Percentiles rank a stretch among this genome's conserved stretches.
Conservation (phyloP, 2,888 invertebrate species). For the Meteorus colon region DNA sequence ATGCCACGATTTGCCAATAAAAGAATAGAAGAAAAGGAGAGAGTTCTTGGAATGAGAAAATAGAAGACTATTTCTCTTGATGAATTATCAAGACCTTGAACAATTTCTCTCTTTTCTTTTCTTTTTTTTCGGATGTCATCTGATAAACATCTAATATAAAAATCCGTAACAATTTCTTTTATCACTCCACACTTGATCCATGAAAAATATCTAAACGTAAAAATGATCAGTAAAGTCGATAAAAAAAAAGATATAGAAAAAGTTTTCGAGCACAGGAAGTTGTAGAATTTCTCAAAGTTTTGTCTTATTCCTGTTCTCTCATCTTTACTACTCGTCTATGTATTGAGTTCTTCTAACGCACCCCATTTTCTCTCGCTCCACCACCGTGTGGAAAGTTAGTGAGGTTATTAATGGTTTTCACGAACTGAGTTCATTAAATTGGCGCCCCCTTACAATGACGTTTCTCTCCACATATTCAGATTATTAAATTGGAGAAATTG, state of each 20-base stretch:
- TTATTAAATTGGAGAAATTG: neutral
- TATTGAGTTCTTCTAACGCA: neutral
- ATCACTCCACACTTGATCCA: neutral
- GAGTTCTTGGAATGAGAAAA: constrained; percentile 11
- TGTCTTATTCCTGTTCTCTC: neutral
- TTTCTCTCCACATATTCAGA: neutral
- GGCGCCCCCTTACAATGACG: constrained; percentile 46
- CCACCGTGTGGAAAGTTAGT: constrained; percentile 15
- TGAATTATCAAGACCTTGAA: constrained; percentile 28
- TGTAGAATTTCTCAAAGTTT: neutral
- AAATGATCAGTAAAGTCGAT: neutral
- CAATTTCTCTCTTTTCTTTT: constrained; percentile 35
- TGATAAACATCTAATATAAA: neutral
- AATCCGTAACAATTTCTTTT: neutral
- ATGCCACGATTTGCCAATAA: constrained; percentile 69
- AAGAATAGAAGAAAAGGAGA: constrained; percentile 22
- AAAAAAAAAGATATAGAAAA: constrained; percentile 11
- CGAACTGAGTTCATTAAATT: constrained; percentile 69
- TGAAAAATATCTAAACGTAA: neutral
- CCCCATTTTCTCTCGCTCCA: constrained; percentile 40
- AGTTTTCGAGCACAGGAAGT: neutral
- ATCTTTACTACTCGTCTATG: neutral
- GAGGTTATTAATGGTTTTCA: constrained; percentile 70
- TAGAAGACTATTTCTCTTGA: constrained; percentile 24
- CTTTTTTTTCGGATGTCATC: neutral